These are phyloP conservation scores for Mus spicilegus DNA, from an alignment of 2,113 vertebrate genomes.

Conservation along the genomic window DNA sequence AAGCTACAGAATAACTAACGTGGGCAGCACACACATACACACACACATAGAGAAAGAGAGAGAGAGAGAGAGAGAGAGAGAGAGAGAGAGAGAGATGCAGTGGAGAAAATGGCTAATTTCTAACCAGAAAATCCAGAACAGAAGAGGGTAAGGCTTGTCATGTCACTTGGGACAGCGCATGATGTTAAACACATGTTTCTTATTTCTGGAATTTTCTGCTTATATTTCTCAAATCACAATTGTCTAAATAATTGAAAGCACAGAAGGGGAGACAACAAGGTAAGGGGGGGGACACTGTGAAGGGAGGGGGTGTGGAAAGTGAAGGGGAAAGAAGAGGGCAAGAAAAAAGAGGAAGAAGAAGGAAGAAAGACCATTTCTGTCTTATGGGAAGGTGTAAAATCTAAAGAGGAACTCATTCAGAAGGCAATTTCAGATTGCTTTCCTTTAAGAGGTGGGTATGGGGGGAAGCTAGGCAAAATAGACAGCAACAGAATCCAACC, in stretches of 20 bases:
- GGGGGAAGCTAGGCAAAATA: too few species aligned
- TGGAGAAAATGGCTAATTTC: neutral
- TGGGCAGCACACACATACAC: neutral
- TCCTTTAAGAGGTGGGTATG: neutral
- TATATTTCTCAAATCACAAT: neutral
- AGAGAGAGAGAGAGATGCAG: neutral
- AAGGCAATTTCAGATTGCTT: conserved; percentile 31
- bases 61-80: neutral
- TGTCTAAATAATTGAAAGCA: neutral
- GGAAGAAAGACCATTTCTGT: neutral
- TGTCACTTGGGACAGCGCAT: neutral
- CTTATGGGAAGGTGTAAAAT: neutral
- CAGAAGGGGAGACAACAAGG: neutral
- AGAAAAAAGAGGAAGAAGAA: too few species aligned
- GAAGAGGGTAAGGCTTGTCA: neutral
- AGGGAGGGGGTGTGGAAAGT: neutral
- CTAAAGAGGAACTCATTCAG: neutral
- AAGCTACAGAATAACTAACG: neutral
- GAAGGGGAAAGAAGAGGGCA: too few species aligned
- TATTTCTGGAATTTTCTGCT: neutral
- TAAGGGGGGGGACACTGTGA: too few species aligned
- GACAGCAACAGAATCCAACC: neutral
- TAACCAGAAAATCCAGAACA: neutral
- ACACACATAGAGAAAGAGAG: neutral
- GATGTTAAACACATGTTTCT: neutral